Conservation (phyloP, 2,888 invertebrate species). For the Mechanitis messenoides region DNA sequence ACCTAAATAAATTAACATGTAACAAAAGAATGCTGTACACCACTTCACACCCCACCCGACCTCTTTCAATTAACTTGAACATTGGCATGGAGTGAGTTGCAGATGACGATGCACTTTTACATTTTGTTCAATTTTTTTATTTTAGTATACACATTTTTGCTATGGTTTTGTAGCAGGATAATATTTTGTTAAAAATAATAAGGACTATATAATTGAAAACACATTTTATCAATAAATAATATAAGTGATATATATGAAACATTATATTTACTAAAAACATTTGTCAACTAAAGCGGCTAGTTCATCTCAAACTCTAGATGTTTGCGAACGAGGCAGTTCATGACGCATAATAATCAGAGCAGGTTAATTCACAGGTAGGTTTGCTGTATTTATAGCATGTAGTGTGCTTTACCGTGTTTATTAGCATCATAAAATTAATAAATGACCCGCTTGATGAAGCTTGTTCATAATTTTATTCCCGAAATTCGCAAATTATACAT, state of each 20-base stretch:
- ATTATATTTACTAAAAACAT: too few species aligned
- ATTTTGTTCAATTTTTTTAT: not conserved
- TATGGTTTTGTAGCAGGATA: not conserved
- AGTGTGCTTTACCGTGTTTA: conserved; percentile 41
- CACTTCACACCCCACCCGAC: not conserved
- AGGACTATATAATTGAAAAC: not conserved
- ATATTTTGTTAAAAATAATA: not conserved
- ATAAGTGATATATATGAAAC: too few species aligned
- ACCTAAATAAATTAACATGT: not conserved
- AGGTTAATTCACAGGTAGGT: conserved; percentile 27
- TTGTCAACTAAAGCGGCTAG: not conserved
- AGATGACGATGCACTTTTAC: conserved; percentile 3
- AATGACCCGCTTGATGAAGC: conserved; percentile 34
- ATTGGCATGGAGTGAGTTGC: conserved; percentile 1
- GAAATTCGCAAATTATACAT: conserved; percentile 28
- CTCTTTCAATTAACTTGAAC: conserved; percentile 3
- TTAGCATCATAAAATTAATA: conserved; percentile 51
- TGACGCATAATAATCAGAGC: conserved; percentile 22
- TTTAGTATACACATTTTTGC: not conserved
- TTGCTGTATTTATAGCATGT: conserved; percentile 33
- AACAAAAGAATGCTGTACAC: not conserved
- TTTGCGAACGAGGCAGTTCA: conserved; percentile 10
- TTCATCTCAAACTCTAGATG: not conserved
- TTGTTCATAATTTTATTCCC: conserved; percentile 30
- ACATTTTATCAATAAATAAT: too few species aligned